Conservation (phyloP, 2,888 invertebrate species). For the Mellilla xanthometata region DNA sequence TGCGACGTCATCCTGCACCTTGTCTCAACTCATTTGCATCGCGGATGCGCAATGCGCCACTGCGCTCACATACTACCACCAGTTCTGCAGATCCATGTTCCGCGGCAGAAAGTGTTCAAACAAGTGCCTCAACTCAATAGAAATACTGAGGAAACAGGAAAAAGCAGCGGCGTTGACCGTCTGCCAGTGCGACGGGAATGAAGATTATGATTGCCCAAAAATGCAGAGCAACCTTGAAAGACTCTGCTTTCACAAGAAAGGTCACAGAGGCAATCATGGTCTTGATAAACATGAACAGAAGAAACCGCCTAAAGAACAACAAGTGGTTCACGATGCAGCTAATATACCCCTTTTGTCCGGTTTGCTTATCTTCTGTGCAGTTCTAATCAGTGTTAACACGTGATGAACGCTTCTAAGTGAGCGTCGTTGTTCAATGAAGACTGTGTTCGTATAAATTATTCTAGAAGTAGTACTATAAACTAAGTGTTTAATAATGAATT, state of each 20-base stretch:
- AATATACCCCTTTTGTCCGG: slow-evolving; percentile 27
- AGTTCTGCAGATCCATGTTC: slow-evolving; percentile 89
- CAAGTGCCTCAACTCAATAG: slow-evolving; percentile 90
- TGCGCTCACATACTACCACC: slow-evolving; percentile 89
- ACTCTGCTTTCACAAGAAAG: slow-evolving; percentile 85
- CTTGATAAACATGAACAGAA: slow-evolving; percentile 41
- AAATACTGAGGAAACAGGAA: slow-evolving; percentile 89
- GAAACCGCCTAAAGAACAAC: slow-evolving; percentile 40
- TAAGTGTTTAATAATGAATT: slow-evolving; percentile 45
- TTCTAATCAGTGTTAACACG: slow-evolving; percentile 25
- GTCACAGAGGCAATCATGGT: slow-evolving; percentile 47
- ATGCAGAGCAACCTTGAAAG: slow-evolving; percentile 89
- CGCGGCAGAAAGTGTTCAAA: slow-evolving; percentile 88
- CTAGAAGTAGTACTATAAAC: slow-evolving; percentile 12
- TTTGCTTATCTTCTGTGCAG: slow-evolving; percentile 29
- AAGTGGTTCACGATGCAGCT: slow-evolving; percentile 36
- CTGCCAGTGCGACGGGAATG: slow-evolving; percentile 90
- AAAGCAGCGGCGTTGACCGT: slow-evolving; percentile 89
- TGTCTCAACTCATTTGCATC: slow-evolving; percentile 91
- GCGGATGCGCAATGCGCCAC: slow-evolving; percentile 90
- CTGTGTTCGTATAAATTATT: slow-evolving; percentile 22
- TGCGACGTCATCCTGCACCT: slow-evolving; percentile 88
- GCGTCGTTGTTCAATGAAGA: slow-evolving; percentile 22
- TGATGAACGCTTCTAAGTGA: slow-evolving; percentile 23
- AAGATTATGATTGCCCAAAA: slow-evolving; percentile 87